Evolutionary conservation across 2,888 invertebrate species (phyloP).

Genomic region (Pseudoips prasinana): DNA sequence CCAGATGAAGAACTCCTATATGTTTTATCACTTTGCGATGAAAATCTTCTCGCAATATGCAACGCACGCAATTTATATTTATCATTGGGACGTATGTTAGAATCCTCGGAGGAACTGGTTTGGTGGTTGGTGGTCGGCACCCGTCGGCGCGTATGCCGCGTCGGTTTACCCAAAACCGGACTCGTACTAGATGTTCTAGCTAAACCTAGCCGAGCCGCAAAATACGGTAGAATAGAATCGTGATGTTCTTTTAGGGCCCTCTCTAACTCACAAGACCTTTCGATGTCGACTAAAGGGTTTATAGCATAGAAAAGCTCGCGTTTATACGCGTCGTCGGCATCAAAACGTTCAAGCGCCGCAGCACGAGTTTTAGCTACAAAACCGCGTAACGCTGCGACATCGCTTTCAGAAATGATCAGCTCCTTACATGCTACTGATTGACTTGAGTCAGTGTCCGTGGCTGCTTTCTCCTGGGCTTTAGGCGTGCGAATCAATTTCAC

Average conservation of each 20-base stretch:
- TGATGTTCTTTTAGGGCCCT: slow-evolving; percentile 16
- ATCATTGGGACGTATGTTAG: no score
- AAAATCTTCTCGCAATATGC: no score
- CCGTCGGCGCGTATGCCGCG: background rate
- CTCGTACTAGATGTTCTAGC: slow-evolving; percentile 3
- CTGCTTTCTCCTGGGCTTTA: background rate
- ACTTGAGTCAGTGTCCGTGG: background rate
- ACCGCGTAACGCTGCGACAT: slow-evolving; percentile 35
- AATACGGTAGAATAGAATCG: slow-evolving; percentile 28
- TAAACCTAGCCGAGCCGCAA: slow-evolving; percentile 44
- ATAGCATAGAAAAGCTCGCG: slow-evolving; percentile 43
- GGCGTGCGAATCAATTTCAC: background rate
- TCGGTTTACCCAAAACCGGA: slow-evolving; percentile 17
- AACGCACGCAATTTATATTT: no score
- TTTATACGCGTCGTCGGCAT: slow-evolving; percentile 41
- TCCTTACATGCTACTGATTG: slow-evolving; percentile 37
- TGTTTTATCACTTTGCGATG: no score
- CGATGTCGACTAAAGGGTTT: slow-evolving; percentile 51
- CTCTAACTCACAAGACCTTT: slow-evolving; percentile 33
- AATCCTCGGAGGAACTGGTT: no score
- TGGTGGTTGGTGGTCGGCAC: background rate
- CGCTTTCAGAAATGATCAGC: slow-evolving; percentile 40
- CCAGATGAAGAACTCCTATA: no score
- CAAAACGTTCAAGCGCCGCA: slow-evolving; percentile 40
- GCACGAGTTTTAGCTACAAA: slow-evolving; percentile 32